Evolutionary conservation across 37 sponge, comb jelly and placozoan genomes (phyloP).

Genomic region (Amphimedon queenslandica): DNA sequence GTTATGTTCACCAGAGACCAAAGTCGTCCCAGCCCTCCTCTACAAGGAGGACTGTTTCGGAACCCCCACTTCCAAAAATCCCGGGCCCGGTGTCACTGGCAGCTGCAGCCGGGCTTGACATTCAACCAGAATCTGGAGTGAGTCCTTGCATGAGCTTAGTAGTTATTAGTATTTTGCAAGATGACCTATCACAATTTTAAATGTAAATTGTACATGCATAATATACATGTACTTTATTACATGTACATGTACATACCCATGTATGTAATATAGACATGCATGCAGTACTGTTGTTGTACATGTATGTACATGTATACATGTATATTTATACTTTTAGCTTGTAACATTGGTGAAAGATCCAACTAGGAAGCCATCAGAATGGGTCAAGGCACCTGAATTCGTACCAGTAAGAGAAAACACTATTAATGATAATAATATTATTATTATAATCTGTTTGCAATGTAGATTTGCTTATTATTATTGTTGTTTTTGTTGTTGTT

Average conservation of each 20-base stretch:
- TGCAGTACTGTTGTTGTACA: not conserved
- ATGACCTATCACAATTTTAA: too few relatives aligned
- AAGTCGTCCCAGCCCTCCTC: too few relatives aligned
- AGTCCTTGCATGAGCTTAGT: not conserved
- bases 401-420: constrained; percentile 83
- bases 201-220: too few relatives aligned
- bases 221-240: too few relatives aligned
- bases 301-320: not conserved
- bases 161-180: not conserved
- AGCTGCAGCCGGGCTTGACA: not conserved
- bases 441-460: too few relatives aligned
- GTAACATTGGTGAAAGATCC: constrained; percentile 47
- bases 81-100: not conserved
- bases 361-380: constrained; percentile 41
- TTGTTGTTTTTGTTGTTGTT: too few relatives aligned
- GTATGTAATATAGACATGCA: not conserved
- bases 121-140: not conserved
- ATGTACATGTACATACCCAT: not conserved
- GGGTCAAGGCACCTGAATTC: constrained; percentile 70
- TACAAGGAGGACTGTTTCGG: too few relatives aligned
- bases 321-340: constrained; percentile 1
- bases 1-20: not conserved
- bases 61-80: too few relatives aligned
- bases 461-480: too few relatives aligned
- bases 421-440: too few relatives aligned